phyloP scores from a whole-genome alignment of 2,888 invertebrate species.

The Zygothrica quintamaculata region DNA sequence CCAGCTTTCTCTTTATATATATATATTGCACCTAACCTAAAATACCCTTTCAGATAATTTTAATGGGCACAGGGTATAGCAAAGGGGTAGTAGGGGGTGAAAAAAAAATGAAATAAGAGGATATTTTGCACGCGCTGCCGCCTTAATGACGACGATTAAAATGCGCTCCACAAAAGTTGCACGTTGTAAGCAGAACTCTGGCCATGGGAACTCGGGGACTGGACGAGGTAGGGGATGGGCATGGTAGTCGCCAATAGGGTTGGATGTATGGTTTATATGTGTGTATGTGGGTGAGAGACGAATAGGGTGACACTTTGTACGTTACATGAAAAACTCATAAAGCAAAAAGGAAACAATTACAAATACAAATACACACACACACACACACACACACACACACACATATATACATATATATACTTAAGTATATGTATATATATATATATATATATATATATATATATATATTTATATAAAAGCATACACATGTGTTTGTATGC shows the following conservation, averaged over 20 bases:
- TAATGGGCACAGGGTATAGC: slow-evolving; percentile 5
- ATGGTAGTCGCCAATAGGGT: slow-evolving; percentile 23
- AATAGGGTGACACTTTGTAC: slow-evolving; percentile 66
- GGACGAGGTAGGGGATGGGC: neutral
- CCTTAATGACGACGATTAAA: slow-evolving; percentile 78
- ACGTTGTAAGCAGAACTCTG: slow-evolving; percentile 21
- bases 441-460: slow-evolving; percentile 59
- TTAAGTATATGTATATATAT: slow-evolving; percentile 3
- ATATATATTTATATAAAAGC: slow-evolving; percentile 5
- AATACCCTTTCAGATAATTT: slow-evolving; percentile 12
- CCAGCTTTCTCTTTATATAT: too few relatives aligned
- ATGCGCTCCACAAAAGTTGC: slow-evolving; percentile 62
- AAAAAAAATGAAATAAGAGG: slow-evolving; percentile 62
- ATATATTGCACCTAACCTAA: neutral
- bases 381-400: slow-evolving; percentile 1
- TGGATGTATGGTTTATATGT: neutral
- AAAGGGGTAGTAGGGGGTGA: too few relatives aligned
- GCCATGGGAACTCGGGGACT: slow-evolving; percentile 1
- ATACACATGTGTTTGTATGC: neutral
- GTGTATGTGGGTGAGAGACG: slow-evolving; percentile 7
- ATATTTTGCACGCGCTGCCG: slow-evolving; percentile 71
- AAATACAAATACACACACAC: slow-evolving; percentile 55
- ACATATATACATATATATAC: slow-evolving; percentile 1
- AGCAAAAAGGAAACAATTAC: slow-evolving; percentile 78
- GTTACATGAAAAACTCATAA: slow-evolving; percentile 76